Evolutionary conservation across 2,888 invertebrate genomes (phyloP).

Genomic region (Mimumesa dahlbomi): DNA sequence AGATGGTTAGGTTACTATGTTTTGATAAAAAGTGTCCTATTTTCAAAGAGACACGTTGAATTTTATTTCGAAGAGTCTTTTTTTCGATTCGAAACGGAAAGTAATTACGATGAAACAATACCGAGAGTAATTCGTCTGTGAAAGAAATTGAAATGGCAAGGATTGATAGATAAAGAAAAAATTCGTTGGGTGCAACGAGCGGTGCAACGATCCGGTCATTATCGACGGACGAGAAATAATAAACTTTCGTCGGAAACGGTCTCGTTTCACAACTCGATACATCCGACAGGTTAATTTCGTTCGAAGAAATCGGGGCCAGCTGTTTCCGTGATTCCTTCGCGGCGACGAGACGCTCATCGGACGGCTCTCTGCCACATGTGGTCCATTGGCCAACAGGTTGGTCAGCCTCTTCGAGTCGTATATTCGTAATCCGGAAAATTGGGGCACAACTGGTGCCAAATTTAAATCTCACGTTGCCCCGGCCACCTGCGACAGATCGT

Average conservation of each 20-base stretch:
- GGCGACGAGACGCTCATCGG: constrained; percentile 45
- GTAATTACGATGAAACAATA: too few relatives aligned
- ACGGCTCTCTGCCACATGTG: constrained; percentile 38
- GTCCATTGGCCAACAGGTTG: constrained; percentile 58
- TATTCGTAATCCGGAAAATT: constrained; percentile 35
- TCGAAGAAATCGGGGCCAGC: constrained; percentile 28
- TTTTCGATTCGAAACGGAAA: too few relatives aligned
- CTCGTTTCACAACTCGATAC: background rate
- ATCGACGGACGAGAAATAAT: constrained; percentile 22
- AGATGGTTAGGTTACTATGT: too few relatives aligned
- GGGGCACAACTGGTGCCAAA: constrained; percentile 48
- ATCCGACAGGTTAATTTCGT: constrained; percentile 33
- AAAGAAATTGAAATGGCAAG: too few relatives aligned
- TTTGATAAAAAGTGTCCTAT: too few relatives aligned
- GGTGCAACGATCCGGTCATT: too few relatives aligned
- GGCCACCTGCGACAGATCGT: background rate
- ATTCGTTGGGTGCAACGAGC: too few relatives aligned
- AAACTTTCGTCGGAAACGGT: constrained; percentile 20
- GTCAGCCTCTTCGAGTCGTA: constrained; percentile 43
- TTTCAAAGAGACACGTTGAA: too few relatives aligned
- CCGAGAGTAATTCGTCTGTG: too few relatives aligned
- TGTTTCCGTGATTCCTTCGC: constrained; percentile 31
- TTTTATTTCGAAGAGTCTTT: too few relatives aligned
- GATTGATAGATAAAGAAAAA: too few relatives aligned
- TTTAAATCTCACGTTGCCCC: constrained; percentile 52